phyloP scores from a whole-genome alignment of 2,797 vertebrate species.

The Pempheris klunzingeri region DNA sequence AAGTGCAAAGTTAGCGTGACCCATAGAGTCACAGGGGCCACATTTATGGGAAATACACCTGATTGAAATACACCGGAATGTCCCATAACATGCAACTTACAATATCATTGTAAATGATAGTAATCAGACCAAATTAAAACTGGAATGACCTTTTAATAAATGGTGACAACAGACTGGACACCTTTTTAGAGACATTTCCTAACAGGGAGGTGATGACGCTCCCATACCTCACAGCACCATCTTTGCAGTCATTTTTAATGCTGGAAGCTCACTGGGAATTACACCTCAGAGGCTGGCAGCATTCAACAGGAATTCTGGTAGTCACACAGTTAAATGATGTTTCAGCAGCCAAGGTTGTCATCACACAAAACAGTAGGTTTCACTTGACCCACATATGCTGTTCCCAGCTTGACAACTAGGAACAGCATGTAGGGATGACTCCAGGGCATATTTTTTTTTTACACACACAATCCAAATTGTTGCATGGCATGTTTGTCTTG shows the following conservation, averaged over 20 bases:
- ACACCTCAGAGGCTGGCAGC: slow-evolving; percentile 16
- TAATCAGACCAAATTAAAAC: not conserved
- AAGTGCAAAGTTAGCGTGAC: not conserved
- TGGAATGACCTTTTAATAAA: slow-evolving; percentile 17
- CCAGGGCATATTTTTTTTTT: slow-evolving; percentile 8
- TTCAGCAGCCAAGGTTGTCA: slow-evolving; percentile 27
- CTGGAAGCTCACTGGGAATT: slow-evolving; percentile 9
- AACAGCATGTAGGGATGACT: slow-evolving; percentile 6
- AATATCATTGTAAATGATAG: no score
- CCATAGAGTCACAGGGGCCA: no score
- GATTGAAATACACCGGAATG: no score
- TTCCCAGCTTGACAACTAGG: slow-evolving; percentile 11
- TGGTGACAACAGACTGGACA: not conserved
- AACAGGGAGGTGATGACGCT: not conserved
- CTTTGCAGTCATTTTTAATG: slow-evolving; percentile 22
- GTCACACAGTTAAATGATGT: slow-evolving; percentile 29
- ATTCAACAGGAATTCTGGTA: slow-evolving; percentile 22
- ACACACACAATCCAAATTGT: slow-evolving; percentile 5
- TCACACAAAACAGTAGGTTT: slow-evolving; percentile 23
- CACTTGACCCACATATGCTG: slow-evolving; percentile 49
- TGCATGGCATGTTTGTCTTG: no score
- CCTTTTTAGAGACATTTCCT: not conserved
- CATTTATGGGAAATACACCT: no score
- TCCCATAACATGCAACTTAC: no score
- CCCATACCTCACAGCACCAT: not conserved